Percentiles rank a stretch among this genome's conserved stretches.
Conservation (phyloP, 2,113 vertebrate genomes). For the Pelodiscus sinensis region DNA sequence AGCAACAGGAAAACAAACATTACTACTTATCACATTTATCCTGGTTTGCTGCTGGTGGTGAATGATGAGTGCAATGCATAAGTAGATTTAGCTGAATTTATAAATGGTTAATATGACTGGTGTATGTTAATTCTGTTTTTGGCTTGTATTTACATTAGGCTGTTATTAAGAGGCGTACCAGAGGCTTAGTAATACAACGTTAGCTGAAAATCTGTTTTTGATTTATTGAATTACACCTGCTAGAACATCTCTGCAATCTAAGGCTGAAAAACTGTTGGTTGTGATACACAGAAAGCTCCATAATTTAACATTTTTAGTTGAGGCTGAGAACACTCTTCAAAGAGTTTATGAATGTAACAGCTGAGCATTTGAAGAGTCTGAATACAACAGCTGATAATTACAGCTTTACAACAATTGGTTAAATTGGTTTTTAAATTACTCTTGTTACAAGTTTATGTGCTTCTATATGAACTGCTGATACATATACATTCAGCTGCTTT, state of each 20-base stretch:
- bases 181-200: background rate
- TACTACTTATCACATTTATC: background rate
- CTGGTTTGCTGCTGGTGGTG: background rate
- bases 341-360: background rate
- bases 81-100: background rate
- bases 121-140: accelerated
- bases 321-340: background rate
- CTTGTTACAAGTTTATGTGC: background rate
- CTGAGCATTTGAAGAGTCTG: background rate
- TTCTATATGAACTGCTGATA: background rate
- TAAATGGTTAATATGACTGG: background rate
- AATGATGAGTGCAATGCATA: background rate
- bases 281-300: background rate
- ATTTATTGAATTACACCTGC: background rate
- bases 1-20: background rate
- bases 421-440: background rate
- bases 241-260: background rate
- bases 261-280: background rate
- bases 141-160: accelerated
- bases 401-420: background rate
- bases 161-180: background rate
- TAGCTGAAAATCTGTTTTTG: background rate
- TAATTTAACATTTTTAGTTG: background rate
- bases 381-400: background rate
- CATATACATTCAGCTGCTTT: background rate